These are phyloP conservation scores for Meda fulgida DNA, from an alignment of 2,797 vertebrate species.

Conservation along the genomic window DNA sequence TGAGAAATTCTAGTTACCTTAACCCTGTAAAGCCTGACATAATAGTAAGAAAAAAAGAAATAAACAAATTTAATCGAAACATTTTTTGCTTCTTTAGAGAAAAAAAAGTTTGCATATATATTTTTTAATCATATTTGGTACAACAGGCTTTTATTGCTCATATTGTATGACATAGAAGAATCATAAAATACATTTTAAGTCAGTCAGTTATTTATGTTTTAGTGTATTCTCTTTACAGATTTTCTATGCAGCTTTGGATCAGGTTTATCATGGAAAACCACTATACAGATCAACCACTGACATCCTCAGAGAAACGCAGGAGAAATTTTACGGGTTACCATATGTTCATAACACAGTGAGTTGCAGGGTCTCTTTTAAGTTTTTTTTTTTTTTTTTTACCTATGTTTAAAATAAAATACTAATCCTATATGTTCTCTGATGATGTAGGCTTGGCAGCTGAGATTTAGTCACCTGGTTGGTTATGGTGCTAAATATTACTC, in stretches of 20 bases:
- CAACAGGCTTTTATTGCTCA: neutral
- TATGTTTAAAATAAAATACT: neutral
- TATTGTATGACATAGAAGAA: neutral
- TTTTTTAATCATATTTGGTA: neutral
- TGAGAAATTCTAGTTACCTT: neutral
- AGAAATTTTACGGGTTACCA: conserved; percentile 88
- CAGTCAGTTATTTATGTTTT: too few species aligned
- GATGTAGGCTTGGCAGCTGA: conserved; percentile 93
- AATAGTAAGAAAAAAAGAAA: too few species aligned
- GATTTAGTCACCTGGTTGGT: conserved; percentile 96
- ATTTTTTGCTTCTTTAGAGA: too few species aligned
- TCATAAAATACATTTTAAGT: too few species aligned
- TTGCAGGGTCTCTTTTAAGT: neutral
- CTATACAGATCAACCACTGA: conserved; percentile 87
- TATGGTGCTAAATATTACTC: conserved; percentile 98
- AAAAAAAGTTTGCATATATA: too few species aligned
- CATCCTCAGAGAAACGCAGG: conserved; percentile 89
- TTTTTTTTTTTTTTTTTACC: neutral
- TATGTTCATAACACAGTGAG: conserved; percentile 88
- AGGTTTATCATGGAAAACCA: conserved; percentile 90
- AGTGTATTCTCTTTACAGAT: conserved; percentile 75
- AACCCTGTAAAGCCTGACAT: too few species aligned
- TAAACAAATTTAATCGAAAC: too few species aligned
- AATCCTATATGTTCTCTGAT: neutral
- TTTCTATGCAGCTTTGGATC: conserved; percentile 93